Percentiles rank a stretch among this genome's conserved stretches.
Conservation (phyloP, 1,140 invertebrate genomes). For the Drosophila aff. region DNA sequence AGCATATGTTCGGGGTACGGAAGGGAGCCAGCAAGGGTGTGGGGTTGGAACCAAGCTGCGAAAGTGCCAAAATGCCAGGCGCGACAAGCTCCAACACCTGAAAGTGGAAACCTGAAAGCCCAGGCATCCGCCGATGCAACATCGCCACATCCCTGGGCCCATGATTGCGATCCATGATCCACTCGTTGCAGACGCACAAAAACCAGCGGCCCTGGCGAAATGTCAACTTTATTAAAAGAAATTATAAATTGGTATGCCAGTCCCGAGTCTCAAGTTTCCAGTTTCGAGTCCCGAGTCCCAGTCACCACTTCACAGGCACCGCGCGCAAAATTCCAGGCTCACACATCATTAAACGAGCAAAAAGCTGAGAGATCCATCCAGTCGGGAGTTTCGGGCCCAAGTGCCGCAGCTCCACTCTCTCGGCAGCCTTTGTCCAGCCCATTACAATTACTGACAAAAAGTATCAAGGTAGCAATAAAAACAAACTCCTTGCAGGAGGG, state of each 20-base stretch:
- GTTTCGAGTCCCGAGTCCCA: constrained; percentile 24
- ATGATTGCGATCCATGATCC: constrained; percentile 67
- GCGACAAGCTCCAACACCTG: constrained; percentile 77
- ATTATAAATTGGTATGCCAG: constrained; percentile 83
- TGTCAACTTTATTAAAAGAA: constrained; percentile 84
- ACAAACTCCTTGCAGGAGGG: constrained; percentile 52
- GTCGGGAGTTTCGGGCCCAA: constrained; percentile 46
- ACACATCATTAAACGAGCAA: constrained; percentile 81
- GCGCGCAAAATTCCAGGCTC: constrained; percentile 82
- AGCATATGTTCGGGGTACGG: not conserved
- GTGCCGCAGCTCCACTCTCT: constrained; percentile 52
- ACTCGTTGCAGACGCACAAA: constrained; percentile 67
- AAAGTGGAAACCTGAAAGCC: constrained; percentile 18
- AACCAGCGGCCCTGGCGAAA: constrained; percentile 57
- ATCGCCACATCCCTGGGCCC: constrained; percentile 31
- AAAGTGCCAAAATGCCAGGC: constrained; percentile 81
- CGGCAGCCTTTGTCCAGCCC: constrained; percentile 57
- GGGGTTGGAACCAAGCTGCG: constrained; percentile 3
- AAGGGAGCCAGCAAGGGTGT: not conserved
- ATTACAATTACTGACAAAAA: constrained; percentile 84
- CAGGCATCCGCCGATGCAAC: constrained; percentile 17
- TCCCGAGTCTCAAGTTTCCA: constrained; percentile 42
- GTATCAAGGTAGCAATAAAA: constrained; percentile 79
- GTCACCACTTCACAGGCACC: constrained; percentile 70
- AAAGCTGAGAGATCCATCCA: constrained; percentile 48